Percentiles rank a stretch among this genome's conserved stretches.
phyloP scores from a whole-genome alignment of 2,797 vertebrate species.

The Glyptemys insculpta region DNA sequence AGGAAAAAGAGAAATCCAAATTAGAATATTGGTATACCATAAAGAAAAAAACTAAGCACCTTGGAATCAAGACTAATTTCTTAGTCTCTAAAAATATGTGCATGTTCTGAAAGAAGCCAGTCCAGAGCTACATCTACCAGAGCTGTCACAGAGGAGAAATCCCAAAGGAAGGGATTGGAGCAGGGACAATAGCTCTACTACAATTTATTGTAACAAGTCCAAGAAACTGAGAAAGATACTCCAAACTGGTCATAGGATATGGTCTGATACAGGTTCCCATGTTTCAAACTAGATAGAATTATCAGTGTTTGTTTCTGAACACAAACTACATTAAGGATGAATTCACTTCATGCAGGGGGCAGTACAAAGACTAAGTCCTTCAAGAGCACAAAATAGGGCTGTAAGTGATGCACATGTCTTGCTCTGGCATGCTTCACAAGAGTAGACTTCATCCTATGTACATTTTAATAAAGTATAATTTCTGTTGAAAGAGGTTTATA shows the following conservation, averaged over 20 bases:
- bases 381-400: not conserved
- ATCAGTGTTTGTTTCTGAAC: not conserved
- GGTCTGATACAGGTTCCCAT: not conserved
- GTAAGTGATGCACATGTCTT: not conserved
- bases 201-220: not conserved
- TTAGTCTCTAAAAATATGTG: not conserved
- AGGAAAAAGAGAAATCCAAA: not conserved
- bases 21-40: not conserved
- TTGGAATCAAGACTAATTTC: not conserved
- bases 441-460: not conserved
- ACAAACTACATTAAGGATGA: not conserved
- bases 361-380: not conserved
- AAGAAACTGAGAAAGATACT: not conserved
- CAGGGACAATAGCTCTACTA: not conserved
- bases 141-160: not conserved
- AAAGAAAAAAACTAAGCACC: not conserved
- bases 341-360: not conserved
- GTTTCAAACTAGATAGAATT: not conserved
- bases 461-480: not conserved
- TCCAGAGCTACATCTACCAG: not conserved
- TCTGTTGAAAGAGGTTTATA: not conserved
- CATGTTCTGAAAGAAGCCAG: no score
- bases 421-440: not conserved
- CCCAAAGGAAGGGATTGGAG: not conserved
- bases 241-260: not conserved